A percentile compares a stretch with the other conserved stretches of the same genome.
phyloP scores from a whole-genome alignment of 2,888 invertebrate genomes.

The Drosophila leonis region DNA sequence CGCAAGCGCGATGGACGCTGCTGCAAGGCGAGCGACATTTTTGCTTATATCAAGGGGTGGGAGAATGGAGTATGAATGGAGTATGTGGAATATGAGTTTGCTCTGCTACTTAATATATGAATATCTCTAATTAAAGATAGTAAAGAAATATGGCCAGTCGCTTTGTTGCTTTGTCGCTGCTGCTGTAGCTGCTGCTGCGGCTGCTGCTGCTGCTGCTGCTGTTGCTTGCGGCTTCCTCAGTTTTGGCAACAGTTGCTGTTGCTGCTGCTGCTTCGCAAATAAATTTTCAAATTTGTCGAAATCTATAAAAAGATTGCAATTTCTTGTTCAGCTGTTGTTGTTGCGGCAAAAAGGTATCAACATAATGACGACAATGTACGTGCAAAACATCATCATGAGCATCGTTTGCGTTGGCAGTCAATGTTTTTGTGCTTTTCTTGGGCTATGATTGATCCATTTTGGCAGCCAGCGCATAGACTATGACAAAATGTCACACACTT shows the following conservation, averaged over 20 bases:
- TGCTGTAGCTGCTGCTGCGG: background rate
- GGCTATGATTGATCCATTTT: constrained; percentile 74
- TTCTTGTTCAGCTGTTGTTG: constrained; percentile 75
- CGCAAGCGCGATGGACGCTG: constrained; percentile 82
- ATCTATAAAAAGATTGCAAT: constrained; percentile 82
- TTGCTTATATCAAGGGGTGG: background rate
- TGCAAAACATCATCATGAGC: constrained; percentile 25
- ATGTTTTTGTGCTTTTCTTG: constrained; percentile 48
- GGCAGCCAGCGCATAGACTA: constrained; percentile 45
- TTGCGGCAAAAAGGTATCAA: constrained; percentile 62
- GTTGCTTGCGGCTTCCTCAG: constrained; percentile 45
- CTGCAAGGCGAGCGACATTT: constrained; percentile 84
- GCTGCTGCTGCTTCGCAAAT: constrained; percentile 68
- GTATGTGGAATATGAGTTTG: constrained; percentile 7
- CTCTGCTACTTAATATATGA: constrained; percentile 46
- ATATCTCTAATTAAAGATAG: constrained; percentile 72
- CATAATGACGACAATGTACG: constrained; percentile 70
- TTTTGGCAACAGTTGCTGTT: constrained; percentile 66
- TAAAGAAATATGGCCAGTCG: constrained; percentile 21
- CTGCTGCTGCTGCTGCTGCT: constrained; percentile 19
- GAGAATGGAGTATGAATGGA: constrained; percentile 16
- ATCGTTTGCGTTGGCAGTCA: constrained; percentile 58
- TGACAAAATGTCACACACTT: constrained; percentile 53
- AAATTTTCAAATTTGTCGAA: constrained; percentile 76
- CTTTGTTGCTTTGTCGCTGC: constrained; percentile 37